Conservation (phyloP, 2,797 vertebrate species). For the Stomatorhinus walkeri region DNA sequence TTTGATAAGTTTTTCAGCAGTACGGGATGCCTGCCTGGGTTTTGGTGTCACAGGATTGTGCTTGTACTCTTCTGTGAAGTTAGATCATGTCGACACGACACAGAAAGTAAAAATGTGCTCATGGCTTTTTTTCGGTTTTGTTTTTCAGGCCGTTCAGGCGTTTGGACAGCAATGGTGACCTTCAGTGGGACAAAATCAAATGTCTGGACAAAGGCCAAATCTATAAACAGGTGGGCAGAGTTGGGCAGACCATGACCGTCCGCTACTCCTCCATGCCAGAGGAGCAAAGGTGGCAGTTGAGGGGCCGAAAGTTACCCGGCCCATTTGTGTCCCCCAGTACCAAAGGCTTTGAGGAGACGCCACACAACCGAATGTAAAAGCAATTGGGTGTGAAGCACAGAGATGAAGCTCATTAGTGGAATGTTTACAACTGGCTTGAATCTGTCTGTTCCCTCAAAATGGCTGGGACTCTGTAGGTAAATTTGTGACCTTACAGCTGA, state of each 20-base stretch:
- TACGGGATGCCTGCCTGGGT: neutral
- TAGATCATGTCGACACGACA: neutral
- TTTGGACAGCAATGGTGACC: constrained; percentile 67
- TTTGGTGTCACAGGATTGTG: neutral
- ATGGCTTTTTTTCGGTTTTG: neutral
- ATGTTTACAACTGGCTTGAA: neutral
- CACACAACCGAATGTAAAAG: neutral
- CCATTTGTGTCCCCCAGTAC: neutral
- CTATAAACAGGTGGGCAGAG: constrained; percentile 64
- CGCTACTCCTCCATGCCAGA: neutral
- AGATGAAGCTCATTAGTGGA: neutral
- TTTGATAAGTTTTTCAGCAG: neutral
- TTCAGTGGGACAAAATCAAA: constrained; percentile 72
- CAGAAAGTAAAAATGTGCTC: neutral
- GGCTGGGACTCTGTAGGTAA: neutral
- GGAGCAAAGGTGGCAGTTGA: neutral
- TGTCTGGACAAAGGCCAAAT: constrained; percentile 71
- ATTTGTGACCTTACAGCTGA: neutral
- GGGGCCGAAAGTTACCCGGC: neutral
- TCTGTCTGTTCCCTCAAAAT: neutral
- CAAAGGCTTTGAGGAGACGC: neutral
- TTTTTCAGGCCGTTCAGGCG: constrained; percentile 68
- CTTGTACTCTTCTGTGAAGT: neutral
- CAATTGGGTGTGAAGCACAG: neutral
- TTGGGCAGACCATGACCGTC: neutral